A percentile compares a stretch with the other conserved stretches of the same genome.
phyloP scores from a whole-genome alignment of 2,888 invertebrate species.

The Sphecodes monilicornis region DNA sequence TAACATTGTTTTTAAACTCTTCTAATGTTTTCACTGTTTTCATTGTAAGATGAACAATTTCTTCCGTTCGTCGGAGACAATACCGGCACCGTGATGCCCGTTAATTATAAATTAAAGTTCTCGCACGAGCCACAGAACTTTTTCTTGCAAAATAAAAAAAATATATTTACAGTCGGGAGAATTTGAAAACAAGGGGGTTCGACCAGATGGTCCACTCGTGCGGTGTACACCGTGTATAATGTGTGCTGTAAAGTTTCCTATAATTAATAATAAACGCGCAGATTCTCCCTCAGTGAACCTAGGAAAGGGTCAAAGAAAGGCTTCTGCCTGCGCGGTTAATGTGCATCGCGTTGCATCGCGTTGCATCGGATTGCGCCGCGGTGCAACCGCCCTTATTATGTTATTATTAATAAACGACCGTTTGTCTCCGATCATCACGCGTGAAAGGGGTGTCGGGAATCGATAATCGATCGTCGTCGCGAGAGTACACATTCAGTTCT shows the following conservation, averaged over 20 bases:
- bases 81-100: no score
- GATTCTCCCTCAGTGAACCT: slow-evolving; percentile 21
- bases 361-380: slow-evolving; percentile 11
- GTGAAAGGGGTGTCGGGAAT: slow-evolving; percentile 20
- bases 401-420: slow-evolving; percentile 43
- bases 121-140: not conserved
- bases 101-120: not conserved
- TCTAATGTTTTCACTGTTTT: no score
- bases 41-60: no score
- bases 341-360: slow-evolving; percentile 21
- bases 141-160: not conserved
- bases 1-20: no score
- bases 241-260: slow-evolving; percentile 2
- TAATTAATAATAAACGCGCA: slow-evolving; percentile 27
- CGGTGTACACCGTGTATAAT: not conserved
- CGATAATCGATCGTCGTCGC: slow-evolving; percentile 24
- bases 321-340: slow-evolving; percentile 27
- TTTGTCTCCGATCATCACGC: slow-evolving; percentile 3
- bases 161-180: not conserved
- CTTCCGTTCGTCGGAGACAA: no score
- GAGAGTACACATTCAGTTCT: not conserved
- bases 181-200: not conserved
- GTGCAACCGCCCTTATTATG: slow-evolving; percentile 26
- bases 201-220: not conserved
- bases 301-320: slow-evolving; percentile 41